Conservation (phyloP, 2,113 vertebrate genomes). For the Otolemur garnettii region DNA sequence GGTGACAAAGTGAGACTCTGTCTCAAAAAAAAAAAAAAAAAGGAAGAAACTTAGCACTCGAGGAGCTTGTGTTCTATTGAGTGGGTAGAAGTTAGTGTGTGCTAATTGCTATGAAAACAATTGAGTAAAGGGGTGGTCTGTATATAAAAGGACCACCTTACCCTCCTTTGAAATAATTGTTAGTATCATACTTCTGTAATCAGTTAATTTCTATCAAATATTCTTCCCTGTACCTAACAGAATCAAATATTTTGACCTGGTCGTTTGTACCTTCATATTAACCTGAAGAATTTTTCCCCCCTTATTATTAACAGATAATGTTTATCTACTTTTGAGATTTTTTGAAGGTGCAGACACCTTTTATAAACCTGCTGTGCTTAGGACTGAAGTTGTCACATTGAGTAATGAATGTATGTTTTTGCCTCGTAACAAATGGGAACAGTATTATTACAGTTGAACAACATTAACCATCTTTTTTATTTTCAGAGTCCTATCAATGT, state of each 20-base stretch:
- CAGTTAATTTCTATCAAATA: neutral
- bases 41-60: neutral
- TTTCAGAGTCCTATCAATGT: constrained; percentile 56
- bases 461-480: neutral
- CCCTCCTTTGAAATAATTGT: neutral
- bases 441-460: neutral
- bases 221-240: neutral
- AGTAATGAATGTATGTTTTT: neutral
- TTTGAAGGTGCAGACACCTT: neutral
- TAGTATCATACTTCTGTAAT: neutral
- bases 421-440: neutral
- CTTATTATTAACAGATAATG: neutral
- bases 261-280: too few relatives aligned
- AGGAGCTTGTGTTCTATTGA: neutral
- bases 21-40: too few relatives aligned
- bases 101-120: neutral
- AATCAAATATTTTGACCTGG: too few relatives aligned
- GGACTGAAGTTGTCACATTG: neutral
- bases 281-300: too few relatives aligned
- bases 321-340: neutral
- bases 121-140: neutral
- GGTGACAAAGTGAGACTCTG: too few relatives aligned
- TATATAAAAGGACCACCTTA: neutral
- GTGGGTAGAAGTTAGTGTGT: too few relatives aligned
- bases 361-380: neutral